phyloP scores from a whole-genome alignment of 2,113 vertebrate species.

The Microtus montanus region DNA sequence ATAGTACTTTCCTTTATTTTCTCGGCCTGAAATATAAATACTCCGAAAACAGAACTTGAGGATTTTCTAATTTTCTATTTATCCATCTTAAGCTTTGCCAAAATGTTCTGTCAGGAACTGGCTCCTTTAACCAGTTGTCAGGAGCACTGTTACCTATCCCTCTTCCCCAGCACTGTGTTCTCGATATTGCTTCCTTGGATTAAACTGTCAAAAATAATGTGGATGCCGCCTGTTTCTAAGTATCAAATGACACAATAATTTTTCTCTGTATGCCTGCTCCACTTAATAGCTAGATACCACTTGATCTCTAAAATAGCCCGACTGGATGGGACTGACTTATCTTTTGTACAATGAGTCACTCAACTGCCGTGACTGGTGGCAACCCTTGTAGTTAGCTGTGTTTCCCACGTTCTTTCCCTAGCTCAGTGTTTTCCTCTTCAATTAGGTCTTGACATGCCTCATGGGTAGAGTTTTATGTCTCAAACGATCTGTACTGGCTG shows the following conservation, averaged over 20 bases:
- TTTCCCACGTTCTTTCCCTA: background rate
- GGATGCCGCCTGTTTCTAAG: background rate
- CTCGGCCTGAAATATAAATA: background rate
- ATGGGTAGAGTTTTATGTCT: background rate
- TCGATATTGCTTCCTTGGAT: background rate
- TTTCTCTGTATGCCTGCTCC: background rate
- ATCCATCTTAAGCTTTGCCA: background rate
- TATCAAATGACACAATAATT: background rate
- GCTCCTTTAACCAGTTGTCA: background rate
- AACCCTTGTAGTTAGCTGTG: background rate
- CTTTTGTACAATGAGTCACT: background rate
- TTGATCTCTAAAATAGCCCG: background rate
- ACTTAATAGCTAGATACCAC: background rate
- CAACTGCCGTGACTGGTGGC: background rate
- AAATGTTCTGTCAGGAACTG: background rate
- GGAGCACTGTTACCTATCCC: fast-evolving
- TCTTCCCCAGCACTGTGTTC: background rate
- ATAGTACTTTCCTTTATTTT: background rate
- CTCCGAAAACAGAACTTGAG: background rate
- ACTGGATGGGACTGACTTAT: fast-evolving
- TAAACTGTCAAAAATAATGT: background rate
- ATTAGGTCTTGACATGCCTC: background rate
- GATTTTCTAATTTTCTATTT: background rate
- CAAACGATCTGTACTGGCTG: background rate
- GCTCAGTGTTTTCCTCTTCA: background rate